Evolutionary conservation across 2,888 invertebrate species (phyloP), one percentile per base, ranked within the genome.

Genomic region (Brenthis ino): DNA sequence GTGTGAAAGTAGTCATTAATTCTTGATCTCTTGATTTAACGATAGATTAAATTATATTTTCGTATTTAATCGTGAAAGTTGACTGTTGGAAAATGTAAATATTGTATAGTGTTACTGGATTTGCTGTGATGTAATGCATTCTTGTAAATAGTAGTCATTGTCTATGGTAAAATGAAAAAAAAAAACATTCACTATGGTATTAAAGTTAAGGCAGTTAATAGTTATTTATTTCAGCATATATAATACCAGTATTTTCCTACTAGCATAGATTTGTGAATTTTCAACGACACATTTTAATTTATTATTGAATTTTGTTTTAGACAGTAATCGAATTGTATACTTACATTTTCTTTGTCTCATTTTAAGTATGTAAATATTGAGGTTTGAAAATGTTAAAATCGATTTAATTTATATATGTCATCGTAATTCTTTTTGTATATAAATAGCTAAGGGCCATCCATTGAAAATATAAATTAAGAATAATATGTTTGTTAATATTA

Each of bases 11-110:
- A 68, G 64, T 55, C 57, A 63, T 68, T 71, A 84, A 80, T 81
- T 82, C 85, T 86, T 89, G 90, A 90, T 90, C 90, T 90, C 90
- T 77, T 77, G 82, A 79, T 86, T 69, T 83, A 87, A 83, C 80
- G 74, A 84, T 88, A 85, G 82, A 85, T 84, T 87, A 86, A 85
- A 89, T 87, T 88, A 88, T 91, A 90, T 91, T 91, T 90, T 90
- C 88, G 77, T 91, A 91, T 87, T 83, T 81, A 82, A 80, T 78
- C 71, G 75, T 79, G 74, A 76, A 80, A 79, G 79, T 81, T 80
- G 83, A 86, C 82, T 83, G 85, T 88, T 86, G 77, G 82, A 82
- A 58, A 12, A 33, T 80, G 86, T 88, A 88, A 81, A 88, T 88
- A 88, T 72, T 89, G 89, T 91, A 89, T 84, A 89, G 89, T 87